phyloP scores from a whole-genome alignment of 2,888 invertebrate genomes.

The Dioctria linearis region DNA sequence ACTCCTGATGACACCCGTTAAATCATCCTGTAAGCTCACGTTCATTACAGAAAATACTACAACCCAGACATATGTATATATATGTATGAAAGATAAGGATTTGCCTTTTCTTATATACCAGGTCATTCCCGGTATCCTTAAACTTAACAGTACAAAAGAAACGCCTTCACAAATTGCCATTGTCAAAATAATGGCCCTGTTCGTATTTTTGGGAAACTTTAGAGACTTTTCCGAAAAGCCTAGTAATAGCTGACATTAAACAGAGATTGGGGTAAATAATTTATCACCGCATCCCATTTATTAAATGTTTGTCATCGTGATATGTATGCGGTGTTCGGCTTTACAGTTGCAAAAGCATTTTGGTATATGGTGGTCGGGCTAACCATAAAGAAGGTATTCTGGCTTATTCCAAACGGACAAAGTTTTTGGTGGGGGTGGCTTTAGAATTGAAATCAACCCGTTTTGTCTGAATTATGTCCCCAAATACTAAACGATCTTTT shows the following conservation, averaged over 20 bases:
- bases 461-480: neutral
- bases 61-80: neutral
- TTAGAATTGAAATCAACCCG: neutral
- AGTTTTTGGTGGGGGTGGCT: neutral
- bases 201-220: conserved; percentile 35
- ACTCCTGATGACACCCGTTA: conserved; percentile 50
- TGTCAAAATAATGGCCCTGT: conserved; percentile 46
- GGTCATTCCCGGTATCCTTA: conserved; percentile 33
- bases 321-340: conserved; percentile 6
- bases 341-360: neutral
- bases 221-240: conserved; percentile 50
- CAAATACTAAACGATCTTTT: no score
- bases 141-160: conserved; percentile 48
- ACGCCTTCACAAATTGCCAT: conserved; percentile 52
- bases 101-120: conserved; percentile 44
- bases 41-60: conserved; percentile 49
- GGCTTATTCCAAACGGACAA: neutral
- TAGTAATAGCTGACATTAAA: conserved; percentile 53
- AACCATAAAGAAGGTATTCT: neutral
- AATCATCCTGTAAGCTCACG: conserved; percentile 51
- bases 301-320: conserved; percentile 54
- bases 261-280: conserved; percentile 54
- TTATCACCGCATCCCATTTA: conserved; percentile 53
- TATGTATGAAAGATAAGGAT: conserved; percentile 50
- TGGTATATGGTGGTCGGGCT: neutral